Percentiles rank a stretch among this genome's conserved stretches.
Conservation (phyloP, 2,113 vertebrate genomes). For the Holacanthus passer region DNA sequence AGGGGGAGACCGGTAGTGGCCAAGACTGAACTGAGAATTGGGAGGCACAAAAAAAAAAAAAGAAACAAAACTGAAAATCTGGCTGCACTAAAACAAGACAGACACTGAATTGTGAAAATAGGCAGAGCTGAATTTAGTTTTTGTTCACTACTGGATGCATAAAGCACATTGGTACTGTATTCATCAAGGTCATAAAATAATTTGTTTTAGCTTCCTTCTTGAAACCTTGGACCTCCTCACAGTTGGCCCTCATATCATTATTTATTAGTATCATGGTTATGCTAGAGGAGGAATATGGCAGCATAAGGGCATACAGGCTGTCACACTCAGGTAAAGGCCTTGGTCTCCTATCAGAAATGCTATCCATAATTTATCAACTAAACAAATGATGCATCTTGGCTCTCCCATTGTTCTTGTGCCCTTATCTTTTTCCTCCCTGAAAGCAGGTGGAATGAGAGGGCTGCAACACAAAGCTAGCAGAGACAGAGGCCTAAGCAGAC, state of each 20-base stretch:
- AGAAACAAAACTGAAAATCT: not conserved
- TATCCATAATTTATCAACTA: constrained; percentile 61
- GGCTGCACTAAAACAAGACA: constrained; percentile 1
- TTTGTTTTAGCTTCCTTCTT: not conserved
- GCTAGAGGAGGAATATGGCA: constrained; percentile 15
- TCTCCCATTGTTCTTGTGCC: constrained; percentile 52
- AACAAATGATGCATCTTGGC: constrained; percentile 60
- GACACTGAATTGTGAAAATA: constrained; percentile 9
- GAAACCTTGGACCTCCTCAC: not conserved
- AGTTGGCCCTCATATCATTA: constrained; percentile 14
- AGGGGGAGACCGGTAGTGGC: not conserved
- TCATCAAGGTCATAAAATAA: not conserved
- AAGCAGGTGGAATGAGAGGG: constrained; percentile 5
- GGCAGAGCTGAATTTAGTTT: not conserved
- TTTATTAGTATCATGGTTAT: constrained; percentile 21
- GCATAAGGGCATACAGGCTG: not conserved
- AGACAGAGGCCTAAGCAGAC: constrained; percentile 4
- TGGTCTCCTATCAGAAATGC: constrained; percentile 36
- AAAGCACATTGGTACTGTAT: not conserved
- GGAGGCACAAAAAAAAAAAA: not conserved
- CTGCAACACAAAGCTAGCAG: constrained; percentile 35
- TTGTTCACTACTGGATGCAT: not conserved
- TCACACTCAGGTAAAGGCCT: constrained; percentile 54
- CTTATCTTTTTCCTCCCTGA: constrained; percentile 25
- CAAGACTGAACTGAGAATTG: constrained; percentile 36